A percentile compares a stretch with the other conserved stretches of the same genome.
These are phyloP conservation scores for Ichneumon xanthorius DNA, from an alignment of 2,888 invertebrate species.

Conservation along the genomic window DNA sequence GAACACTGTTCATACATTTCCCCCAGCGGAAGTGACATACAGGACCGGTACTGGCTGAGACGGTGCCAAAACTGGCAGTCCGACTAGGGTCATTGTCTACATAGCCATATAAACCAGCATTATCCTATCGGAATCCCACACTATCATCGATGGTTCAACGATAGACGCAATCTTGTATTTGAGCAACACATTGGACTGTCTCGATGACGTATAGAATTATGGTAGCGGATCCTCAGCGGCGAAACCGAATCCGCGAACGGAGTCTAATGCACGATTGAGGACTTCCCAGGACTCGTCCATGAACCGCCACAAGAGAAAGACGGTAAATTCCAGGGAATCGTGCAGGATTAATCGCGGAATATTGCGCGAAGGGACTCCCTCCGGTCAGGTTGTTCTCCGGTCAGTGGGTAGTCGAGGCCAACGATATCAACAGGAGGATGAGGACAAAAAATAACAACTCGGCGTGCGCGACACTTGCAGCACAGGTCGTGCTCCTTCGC, in stretches of 20 bases:
- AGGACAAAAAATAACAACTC: constrained; percentile 32
- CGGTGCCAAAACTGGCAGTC: too few species aligned
- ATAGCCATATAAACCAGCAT: too few species aligned
- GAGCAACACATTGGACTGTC: too few species aligned
- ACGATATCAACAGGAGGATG: constrained; percentile 21
- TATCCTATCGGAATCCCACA: too few species aligned
- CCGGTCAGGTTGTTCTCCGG: constrained; percentile 58
- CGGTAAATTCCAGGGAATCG: constrained; percentile 79
- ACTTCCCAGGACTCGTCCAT: neutral
- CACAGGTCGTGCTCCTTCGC: constrained; percentile 47
- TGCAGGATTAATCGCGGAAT: constrained; percentile 77
- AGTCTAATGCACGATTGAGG: constrained; percentile 6
- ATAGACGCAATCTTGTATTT: too few species aligned
- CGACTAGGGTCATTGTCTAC: too few species aligned
- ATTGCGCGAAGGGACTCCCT: constrained; percentile 64
- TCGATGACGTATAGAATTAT: too few species aligned
- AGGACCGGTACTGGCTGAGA: too few species aligned
- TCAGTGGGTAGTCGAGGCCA: constrained; percentile 31
- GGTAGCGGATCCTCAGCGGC: too few species aligned
- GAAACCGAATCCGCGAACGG: neutral
- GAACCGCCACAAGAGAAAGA: constrained; percentile 19
- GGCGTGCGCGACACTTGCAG: constrained; percentile 49
- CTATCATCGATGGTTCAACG: too few species aligned
- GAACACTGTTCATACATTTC: too few species aligned
- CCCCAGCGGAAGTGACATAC: too few species aligned